Base-by-base conservation (phyloP, 1,140 invertebrate genomes). In the Halesus radiatus region DNA sequence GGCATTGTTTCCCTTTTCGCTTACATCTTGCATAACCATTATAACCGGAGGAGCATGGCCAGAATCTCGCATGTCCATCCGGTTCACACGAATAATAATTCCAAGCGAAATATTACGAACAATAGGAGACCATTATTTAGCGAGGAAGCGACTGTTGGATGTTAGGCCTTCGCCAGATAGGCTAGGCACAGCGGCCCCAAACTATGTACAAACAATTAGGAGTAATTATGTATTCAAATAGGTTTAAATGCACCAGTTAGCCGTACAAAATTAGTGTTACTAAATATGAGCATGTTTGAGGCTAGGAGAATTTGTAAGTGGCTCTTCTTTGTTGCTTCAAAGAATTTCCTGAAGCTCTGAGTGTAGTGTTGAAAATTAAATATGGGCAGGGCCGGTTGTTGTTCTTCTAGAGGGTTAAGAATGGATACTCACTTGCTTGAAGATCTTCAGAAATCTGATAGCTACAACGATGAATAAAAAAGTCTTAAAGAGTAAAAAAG, bases 61-160 rank as follows among this genome's bases (percentile, higher is more conserved):
- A 32, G 62, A 66, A 66, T 66, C 22, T 29, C 23, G 5, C 8
- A 60, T 16, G 62, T 26, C 62, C 62, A 32, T 66, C 62, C 62
- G 62, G 62, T 66, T 66, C 62, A 66, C 62, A 66, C 62, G 62
- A 29, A 66, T 29, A 66, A 45, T 45, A 45, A 45, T 45, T 45
- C 37, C 37, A 7, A 45, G 62, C 62, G 29, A 66, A 66, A 26
- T 32, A 45, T 45, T 45, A 66, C 22, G 29, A 66, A 66, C 62
- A 66, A 66, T 66, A 29, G 26, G 29, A 66, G 22, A 66, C 13
- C 62, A 60, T 60, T 60, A 20, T 60, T 60, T 23, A 20, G 56
- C n/a, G 18, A 60, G 56, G 56, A 60, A 60, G 56, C 56, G 56
- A n/a, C 56, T 20, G 13, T 60, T 23, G 56, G 23, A 45, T 13